Base-by-base conservation (phyloP, 2,797 vertebrate genomes). In the Dryobates pubescens region DNA sequence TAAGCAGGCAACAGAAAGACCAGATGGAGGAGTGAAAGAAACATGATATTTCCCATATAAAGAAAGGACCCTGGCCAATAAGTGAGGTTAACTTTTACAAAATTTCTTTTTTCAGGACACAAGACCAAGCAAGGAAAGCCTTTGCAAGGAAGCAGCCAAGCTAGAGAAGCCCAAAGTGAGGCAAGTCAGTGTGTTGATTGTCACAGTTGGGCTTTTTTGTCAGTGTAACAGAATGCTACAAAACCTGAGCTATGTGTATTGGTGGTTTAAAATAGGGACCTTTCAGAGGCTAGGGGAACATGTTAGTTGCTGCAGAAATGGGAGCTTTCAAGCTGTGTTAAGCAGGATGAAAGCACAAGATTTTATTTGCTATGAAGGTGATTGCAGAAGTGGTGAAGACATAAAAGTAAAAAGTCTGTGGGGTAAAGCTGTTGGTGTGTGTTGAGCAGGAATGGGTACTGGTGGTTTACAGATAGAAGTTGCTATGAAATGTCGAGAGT, bases 311-410 rank as follows among this genome's bases (percentile, higher is more conserved):
- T 78, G 15, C 56, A 72, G 67, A 89, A 93, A 91, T 81, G n/a
- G 34, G 89, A 75, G 23, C 38, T 36, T 47, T 92, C 80, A 83
- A 88, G 91, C 90, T 95, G 82, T 83, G 82, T 81, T 83, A 83
- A 89, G n/a, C 26, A 75, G 57, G 56, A 56, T 29, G 73, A 81
- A 93, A 91, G 62, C 62, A 74, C 17, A 74, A 73, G 70, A 30
- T 59, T 94, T 91, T 72, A 43, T 92, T 88, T 91, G 54, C 62
- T 75, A 18, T 58, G 51, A 83, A 81, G 19, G 51, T 69, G 70
- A 75, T 75, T 75, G 67, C 16, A 89, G 76, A 82, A 81, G 9
- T 62, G 27, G 9, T 74, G 27, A 58, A 76, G 90, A 85, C 27
- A 70, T 59, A 68, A 91, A 90, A 79, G 30, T 38, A 32, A 82